Conservation (phyloP, 1,140 invertebrate species). For the Hylyphantes graminicola region DNA sequence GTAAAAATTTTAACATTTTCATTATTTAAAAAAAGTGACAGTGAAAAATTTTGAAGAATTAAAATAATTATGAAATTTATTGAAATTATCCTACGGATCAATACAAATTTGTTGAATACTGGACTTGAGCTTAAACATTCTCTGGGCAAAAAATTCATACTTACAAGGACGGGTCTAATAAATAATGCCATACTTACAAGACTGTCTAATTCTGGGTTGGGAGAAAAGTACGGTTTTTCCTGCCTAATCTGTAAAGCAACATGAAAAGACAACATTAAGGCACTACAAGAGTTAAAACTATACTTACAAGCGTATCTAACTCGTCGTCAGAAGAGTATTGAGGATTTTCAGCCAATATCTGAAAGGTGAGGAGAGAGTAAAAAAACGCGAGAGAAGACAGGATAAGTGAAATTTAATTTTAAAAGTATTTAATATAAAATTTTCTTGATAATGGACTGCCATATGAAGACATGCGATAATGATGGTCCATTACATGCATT, state of each 20-base stretch:
- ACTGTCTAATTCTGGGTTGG: constrained; percentile 97
- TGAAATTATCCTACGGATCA: no score
- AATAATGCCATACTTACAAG: constrained; percentile 82
- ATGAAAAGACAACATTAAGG: constrained; percentile 61
- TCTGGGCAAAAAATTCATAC: background rate
- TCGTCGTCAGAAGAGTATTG: constrained; percentile 58
- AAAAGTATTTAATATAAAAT: no score
- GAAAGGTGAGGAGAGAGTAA: constrained; percentile 57
- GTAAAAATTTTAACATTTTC: no score
- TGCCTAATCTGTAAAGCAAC: constrained; percentile 90
- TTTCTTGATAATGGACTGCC: no score
- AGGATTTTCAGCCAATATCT: constrained; percentile 61
- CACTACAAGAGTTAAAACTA: constrained; percentile 22
- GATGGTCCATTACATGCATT: no score
- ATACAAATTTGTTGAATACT: no score
- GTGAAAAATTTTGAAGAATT: no score
- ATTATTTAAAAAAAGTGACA: no score
- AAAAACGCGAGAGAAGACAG: constrained; percentile 51
- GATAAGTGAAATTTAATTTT: background rate
- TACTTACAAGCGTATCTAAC: constrained; percentile 61
- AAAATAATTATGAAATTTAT: no score
- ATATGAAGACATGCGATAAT: no score
- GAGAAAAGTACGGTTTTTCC: constrained; percentile 98
- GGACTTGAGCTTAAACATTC: background rate
- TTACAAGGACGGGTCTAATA: background rate